Base-by-base conservation (phyloP, 2,113 vertebrate genomes). In the Thunnus maccoyii region DNA sequence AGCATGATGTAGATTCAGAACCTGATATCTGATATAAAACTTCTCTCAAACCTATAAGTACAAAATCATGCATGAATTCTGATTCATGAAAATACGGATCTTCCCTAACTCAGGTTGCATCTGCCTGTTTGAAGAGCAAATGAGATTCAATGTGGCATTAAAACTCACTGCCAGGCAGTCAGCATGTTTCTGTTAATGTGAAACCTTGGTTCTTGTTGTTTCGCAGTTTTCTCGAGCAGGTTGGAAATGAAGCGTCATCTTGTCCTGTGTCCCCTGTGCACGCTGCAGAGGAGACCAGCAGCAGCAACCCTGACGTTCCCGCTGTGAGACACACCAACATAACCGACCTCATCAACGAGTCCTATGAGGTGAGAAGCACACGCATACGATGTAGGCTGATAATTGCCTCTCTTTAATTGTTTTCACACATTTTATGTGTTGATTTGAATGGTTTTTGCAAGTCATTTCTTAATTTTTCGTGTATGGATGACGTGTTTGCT, bases 201-300 rank as follows among this genome's bases (percentile, higher is more conserved):
- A 54, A 47, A 47, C 3, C 3, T 65, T 2, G 4, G 18, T 6
- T 72, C 13, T 41, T 50, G 3, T 48, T 22, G 5, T 9, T 64
- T 18, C 18, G 10, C 63, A 99, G 98, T 89, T 99, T 99, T 88
- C 94, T 99, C 72, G 98, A 99, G 68, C 96, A 96, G 83, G 94
- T 99, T 55, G 96, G 94, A 90, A 96, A 95, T 0, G 96, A 97
- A 52, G 96, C 95, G 22, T 57, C 61, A 0, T 46, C 74, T 6
- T 3, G 25, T 76, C 94, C 92, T 2, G 90, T 94, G 18, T 93
- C 92, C 47, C 85, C 92, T 0, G 78, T 93, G 48, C 94, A 96
- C 0, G 87, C 94, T 3, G 93, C 94, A 51, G 94, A 95, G 78
- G 95, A 95, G 0, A 87, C 93, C 0, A 55, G 50, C 67, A 55